Base-by-base conservation (phyloP, 2,888 invertebrate genomes). In the Drosophila acutilabella region DNA sequence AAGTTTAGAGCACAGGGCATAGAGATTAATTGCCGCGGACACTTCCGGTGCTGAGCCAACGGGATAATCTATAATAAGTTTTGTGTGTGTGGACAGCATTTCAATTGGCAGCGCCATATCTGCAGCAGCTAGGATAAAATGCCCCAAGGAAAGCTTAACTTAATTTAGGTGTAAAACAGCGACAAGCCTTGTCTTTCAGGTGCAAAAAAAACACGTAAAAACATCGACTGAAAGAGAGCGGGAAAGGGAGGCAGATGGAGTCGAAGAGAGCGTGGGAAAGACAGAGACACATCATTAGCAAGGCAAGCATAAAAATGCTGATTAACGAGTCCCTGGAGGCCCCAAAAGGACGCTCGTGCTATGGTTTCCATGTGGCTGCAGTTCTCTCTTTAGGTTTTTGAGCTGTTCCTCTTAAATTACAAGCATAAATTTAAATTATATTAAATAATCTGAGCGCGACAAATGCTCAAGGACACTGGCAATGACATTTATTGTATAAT, bases 261-360 rank as follows among this genome's bases (percentile, higher is more conserved):
- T n/a, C n/a, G n/a, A n/a, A n/a, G 60, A 60, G 44, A 33, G 13
- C 30, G 38, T 10, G 26, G 18, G 50, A 30, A 8, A 20, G 23
- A 53, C 57, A 52, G 64, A 74, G 80, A 71, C 80, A 78, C 80
- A 86, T 86, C 85, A 86, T 86, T 89, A 86, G 89, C 74, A 68
- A 80, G 83, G 83, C 74, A 80, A 82, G 86, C 88, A 88, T 85
- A 88, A 89, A 85, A 86, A 88, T 78, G 88, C 83, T 88, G 85
- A 86, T 86, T 89, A 89, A 86, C 85, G 85, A 89, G 80, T 85
- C 89, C 83, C 80, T 57, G 36, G 83, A 70, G 85, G 53, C 56
- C 67, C 67, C 64, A 57, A 56, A 67, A 59, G 61, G 58, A 56
- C 68, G 72, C 67, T 61, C 41, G 41, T 60, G 66, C 65, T 60